Evolutionary conservation across 2,113 vertebrate genomes (phyloP).

Genomic region (Kryptolebias marmoratus): DNA sequence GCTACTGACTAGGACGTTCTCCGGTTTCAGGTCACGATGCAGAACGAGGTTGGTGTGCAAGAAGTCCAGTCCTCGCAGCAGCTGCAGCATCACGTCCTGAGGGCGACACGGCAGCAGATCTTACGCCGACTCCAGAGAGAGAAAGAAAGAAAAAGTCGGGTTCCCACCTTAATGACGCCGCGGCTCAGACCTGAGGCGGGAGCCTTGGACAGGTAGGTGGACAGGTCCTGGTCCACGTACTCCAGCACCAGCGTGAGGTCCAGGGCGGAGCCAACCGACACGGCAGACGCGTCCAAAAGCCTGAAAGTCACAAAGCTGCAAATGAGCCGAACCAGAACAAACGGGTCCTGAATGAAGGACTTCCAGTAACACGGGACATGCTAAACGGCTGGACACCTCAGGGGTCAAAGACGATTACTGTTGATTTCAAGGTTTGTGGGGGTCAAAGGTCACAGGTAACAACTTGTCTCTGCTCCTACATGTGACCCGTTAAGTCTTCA

Average conservation of each 20-base stretch:
- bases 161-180: constrained; percentile 73
- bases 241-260: constrained; percentile 82
- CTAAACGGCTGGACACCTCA: too few relatives aligned
- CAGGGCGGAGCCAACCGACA: constrained; percentile 39
- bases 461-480: too few relatives aligned
- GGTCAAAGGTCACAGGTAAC: too few relatives aligned
- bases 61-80: constrained; percentile 81
- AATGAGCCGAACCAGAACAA: background rate
- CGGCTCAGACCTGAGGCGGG: constrained; percentile 65
- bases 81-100: constrained; percentile 80
- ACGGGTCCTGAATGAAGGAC: background rate
- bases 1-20: constrained; percentile 81
- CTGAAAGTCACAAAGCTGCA: constrained; percentile 41
- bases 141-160: background rate
- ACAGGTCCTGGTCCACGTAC: constrained; percentile 83
- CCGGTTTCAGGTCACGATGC: constrained; percentile 83
- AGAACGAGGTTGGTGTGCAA: constrained; percentile 81
- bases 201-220: constrained; percentile 72
- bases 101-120: background rate
- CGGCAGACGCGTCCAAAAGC: constrained; percentile 73
- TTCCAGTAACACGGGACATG: too few relatives aligned
- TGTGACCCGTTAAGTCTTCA: too few relatives aligned
- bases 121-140: background rate
- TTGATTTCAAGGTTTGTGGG: too few relatives aligned
- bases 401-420: too few relatives aligned